Evolutionary conservation across 2,797 vertebrate genomes (phyloP), one percentile per base, ranked within the genome.

Genomic region (Pithecia hirsuta): DNA sequence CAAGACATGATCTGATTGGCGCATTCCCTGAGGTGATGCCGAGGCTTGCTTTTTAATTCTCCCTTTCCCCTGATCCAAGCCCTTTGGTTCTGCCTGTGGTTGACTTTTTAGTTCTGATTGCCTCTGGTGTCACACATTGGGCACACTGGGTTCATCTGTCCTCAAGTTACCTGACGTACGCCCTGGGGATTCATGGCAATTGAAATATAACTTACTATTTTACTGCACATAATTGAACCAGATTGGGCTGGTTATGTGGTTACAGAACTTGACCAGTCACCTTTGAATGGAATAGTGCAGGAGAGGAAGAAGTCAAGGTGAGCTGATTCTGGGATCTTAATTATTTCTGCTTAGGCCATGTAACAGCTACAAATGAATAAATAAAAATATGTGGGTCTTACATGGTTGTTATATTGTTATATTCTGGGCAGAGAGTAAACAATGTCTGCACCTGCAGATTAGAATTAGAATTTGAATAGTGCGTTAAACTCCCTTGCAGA

Each of bases 381-480:
- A 44, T 48, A 26, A 64, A 61, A 50, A 87, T 22, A 15, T 15
- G 6, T 50, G 33, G 22, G 28, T 30, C 22, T 48, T 41, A 11
- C 1, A 5, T 80, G n/a, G 33, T 91, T 64, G 36, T 89, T 76
- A 5, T 14, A 26, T 46, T 61, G 33, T 52, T 85, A 8, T 46
- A n/a, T 85, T 93, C 44, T 81, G 61, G 89, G n/a, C 2, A 28
- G 39, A 81, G 4, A 50, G 59, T 33, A 70, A n/a, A 24, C 20
- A 24, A 6, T 61, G 74, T 89, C 64, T 72, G 20, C 28, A 36
- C 36, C 36, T 39, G 57, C 61, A 91, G 86, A 78, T 93, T 85
- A 92, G 91, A 86, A 46, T 91, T 89, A 33, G 90, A 79, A 89
- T 96, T 67, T 41, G 92, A 91, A 57, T 84, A 83, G 87, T 17